Percentiles rank a stretch among this genome's conserved stretches.
These are phyloP conservation scores for Hyposoter didymator DNA, from an alignment of 2,888 invertebrate genomes.

Conservation along the genomic window DNA sequence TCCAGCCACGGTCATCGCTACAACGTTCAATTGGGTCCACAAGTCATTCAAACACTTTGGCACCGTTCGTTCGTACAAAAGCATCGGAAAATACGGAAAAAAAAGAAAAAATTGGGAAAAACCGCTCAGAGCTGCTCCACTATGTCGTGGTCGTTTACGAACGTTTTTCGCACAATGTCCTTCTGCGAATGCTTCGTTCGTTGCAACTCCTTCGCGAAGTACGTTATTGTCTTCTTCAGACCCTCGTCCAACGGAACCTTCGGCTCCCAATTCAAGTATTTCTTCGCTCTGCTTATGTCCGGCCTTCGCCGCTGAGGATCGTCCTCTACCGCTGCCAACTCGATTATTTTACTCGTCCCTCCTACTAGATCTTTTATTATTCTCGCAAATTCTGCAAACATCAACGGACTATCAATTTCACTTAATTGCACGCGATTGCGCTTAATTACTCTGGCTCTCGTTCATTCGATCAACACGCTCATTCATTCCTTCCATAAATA, in stretches of 20 bases:
- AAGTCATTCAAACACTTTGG: not conserved
- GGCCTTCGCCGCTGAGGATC: slow-evolving; percentile 98
- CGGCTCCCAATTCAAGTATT: slow-evolving; percentile 95
- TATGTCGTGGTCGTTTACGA: slow-evolving; percentile 81
- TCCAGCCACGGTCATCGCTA: not conserved
- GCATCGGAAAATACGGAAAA: not conserved
- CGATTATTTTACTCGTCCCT: slow-evolving; percentile 93
- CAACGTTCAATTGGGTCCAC: not conserved
- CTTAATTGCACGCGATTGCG: too few relatives aligned
- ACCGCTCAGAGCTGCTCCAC: slow-evolving; percentile 77
- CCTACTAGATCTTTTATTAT: slow-evolving; percentile 94
- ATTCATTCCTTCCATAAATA: too few relatives aligned
- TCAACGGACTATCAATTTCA: not conserved
- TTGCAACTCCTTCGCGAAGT: slow-evolving; percentile 95
- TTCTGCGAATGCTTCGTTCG: slow-evolving; percentile 86
- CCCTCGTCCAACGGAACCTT: slow-evolving; percentile 94
- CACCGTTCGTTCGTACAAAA: not conserved
- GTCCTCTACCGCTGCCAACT: slow-evolving; percentile 95
- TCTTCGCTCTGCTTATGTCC: slow-evolving; percentile 95
- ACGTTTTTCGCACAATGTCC: slow-evolving; percentile 82
- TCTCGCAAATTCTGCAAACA: slow-evolving; percentile 91
- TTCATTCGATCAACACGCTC: too few relatives aligned
- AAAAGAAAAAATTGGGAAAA: not conserved
- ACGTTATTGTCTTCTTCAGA: slow-evolving; percentile 95
- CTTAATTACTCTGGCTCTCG: too few relatives aligned